Evolutionary conservation across 2,888 invertebrate species (phyloP).

Genomic region (Cryptophagus acutangulus): DNA sequence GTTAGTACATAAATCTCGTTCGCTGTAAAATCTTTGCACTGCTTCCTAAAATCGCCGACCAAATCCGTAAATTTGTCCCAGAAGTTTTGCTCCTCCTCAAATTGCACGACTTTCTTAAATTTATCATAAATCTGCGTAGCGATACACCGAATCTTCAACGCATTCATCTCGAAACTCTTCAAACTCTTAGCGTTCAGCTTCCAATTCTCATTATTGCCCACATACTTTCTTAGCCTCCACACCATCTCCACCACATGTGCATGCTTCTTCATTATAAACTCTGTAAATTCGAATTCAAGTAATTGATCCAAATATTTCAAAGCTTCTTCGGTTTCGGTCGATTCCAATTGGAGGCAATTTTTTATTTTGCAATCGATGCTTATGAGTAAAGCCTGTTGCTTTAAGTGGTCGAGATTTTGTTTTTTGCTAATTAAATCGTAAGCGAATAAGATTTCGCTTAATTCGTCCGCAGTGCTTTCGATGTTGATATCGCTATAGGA

Average conservation of each 20-base stretch:
- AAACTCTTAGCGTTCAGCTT: conserved; percentile 59
- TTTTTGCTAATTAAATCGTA: conserved; percentile 21
- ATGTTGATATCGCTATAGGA: no score
- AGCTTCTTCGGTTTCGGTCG: conserved; percentile 69
- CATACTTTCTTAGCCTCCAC: conserved; percentile 67
- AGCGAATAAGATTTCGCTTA: no score
- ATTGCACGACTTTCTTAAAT: no score
- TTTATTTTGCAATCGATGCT: conserved; percentile 54
- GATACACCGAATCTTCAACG: conserved; percentile 63
- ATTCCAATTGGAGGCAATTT: conserved; percentile 55
- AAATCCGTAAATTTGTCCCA: no score
- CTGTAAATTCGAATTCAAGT: conserved; percentile 57
- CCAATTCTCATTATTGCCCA: conserved; percentile 75
- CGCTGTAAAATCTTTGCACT: no score
- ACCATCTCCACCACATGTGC: conserved; percentile 74
- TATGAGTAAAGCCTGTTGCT: no score
- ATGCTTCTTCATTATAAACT: conserved; percentile 76
- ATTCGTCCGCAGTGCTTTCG: no score
- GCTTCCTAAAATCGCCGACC: no score
- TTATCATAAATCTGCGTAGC: conserved; percentile 60
- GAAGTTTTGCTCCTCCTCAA: no score
- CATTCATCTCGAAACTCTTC: conserved; percentile 60
- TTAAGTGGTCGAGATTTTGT: not conserved
- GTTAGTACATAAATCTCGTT: no score
- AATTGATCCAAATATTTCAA: conserved; percentile 61